These are phyloP conservation scores for Cervus canadensis DNA, from an alignment of 2,113 vertebrate species.

Conservation along the genomic window DNA sequence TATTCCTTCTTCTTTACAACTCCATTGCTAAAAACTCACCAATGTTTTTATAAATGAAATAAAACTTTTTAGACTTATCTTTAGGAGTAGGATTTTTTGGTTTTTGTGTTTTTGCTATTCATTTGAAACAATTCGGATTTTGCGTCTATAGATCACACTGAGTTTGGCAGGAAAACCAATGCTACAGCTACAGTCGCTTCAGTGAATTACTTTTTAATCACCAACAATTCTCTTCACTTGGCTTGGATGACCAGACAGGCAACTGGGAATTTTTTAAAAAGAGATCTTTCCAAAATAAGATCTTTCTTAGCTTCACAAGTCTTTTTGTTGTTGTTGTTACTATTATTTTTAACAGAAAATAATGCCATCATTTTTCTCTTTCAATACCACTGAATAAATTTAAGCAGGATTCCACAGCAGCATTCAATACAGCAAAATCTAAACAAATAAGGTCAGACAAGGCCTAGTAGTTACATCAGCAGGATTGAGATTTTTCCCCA, in stretches of 20 bases:
- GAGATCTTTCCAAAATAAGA: neutral
- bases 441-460: constrained; percentile 12
- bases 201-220: constrained; percentile 62
- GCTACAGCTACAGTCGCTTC: constrained; percentile 42
- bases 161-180: neutral
- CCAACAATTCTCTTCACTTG: constrained; percentile 43
- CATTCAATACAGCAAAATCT: neutral
- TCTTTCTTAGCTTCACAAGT: neutral
- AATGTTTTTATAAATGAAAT: constrained; percentile 21
- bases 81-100: neutral
- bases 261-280: neutral
- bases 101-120: neutral
- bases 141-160: neutral
- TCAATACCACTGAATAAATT: neutral
- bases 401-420: neutral
- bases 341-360: constrained; percentile 36
- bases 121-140: neutral
- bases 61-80: neutral
- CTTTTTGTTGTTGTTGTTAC: neutral
- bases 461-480: constrained; percentile 3
- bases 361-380: neutral
- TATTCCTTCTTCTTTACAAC: neutral
- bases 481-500: neutral
- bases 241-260: neutral
- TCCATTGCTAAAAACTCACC: neutral